Percentiles rank a stretch among this genome's conserved stretches.
Evolutionary conservation across 64 coral and sea anemone genomes (phyloP).

Genomic region (Stichodactyla helianthus): DNA sequence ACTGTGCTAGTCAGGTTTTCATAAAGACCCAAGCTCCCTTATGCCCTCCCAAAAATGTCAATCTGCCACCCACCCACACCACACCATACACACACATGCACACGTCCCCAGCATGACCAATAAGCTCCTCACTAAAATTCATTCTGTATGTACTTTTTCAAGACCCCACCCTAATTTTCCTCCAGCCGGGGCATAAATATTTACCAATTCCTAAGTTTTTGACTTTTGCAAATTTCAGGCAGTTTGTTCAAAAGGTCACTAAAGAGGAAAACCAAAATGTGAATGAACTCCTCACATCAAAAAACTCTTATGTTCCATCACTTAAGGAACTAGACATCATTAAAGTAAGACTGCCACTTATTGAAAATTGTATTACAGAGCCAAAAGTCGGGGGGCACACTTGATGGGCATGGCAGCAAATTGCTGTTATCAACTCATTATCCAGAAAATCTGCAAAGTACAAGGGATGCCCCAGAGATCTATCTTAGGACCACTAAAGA

Average conservation of each 20-base stretch:
- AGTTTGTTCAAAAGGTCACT: constrained; percentile 67
- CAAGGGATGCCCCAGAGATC: not conserved
- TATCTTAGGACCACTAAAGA: not conserved
- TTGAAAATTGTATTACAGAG: not conserved
- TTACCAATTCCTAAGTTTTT: not conserved
- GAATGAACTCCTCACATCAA: constrained; percentile 74
- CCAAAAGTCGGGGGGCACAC: not conserved
- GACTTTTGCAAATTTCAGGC: constrained; percentile 37
- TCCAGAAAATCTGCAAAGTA: not conserved
- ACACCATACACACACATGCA: too few species aligned
- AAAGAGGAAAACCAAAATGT: constrained; percentile 84
- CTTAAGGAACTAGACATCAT: constrained; percentile 83
- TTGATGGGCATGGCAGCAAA: not conserved
- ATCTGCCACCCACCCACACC: too few species aligned
- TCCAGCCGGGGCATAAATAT: not conserved
- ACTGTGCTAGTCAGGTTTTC: too few species aligned
- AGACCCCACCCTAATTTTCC: too few species aligned
- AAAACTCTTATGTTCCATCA: constrained; percentile 39
- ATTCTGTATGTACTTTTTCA: too few species aligned
- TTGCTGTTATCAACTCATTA: not conserved
- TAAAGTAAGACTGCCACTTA: constrained; percentile 42
- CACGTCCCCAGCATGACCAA: too few species aligned
- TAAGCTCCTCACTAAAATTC: too few species aligned
- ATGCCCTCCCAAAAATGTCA: too few species aligned
- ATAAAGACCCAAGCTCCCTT: too few species aligned